Percentiles rank a stretch among this genome's conserved stretches.
Evolutionary conservation across 2,113 vertebrate genomes (phyloP).

Genomic region (Penelope pileata): DNA sequence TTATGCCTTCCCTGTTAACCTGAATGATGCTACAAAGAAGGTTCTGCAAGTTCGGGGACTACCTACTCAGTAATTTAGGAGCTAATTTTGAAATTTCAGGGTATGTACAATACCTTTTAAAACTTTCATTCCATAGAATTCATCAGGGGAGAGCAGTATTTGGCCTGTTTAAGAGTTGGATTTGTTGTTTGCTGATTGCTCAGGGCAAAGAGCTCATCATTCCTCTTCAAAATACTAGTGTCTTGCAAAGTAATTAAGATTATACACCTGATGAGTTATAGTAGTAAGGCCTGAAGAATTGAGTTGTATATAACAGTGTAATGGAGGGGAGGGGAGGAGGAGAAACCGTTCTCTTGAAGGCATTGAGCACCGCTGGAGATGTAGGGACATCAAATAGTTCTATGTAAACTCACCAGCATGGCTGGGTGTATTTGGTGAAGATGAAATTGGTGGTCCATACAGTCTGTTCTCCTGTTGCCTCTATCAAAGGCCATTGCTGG

Average conservation of each 20-base stretch:
- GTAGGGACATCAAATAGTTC: neutral
- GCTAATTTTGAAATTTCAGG: neutral
- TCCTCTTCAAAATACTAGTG: neutral
- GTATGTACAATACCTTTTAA: neutral
- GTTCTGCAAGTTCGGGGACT: neutral
- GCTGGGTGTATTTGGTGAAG: neutral
- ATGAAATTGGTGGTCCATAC: neutral
- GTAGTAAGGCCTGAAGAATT: neutral
- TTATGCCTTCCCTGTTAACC: neutral
- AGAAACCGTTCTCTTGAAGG: neutral
- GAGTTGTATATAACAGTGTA: neutral
- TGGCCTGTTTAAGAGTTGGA: neutral
- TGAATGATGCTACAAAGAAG: neutral
- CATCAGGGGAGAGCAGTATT: neutral
- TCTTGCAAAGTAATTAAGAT: neutral
- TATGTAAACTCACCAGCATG: neutral
- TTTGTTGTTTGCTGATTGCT: neutral
- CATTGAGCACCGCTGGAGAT: neutral
- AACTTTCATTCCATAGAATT: neutral
- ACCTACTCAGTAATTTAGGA: neutral
- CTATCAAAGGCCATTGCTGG: neutral
- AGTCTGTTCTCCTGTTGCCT: neutral
- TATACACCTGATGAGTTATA: neutral
- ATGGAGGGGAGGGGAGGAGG: neutral
- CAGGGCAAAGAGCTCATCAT: neutral